Conservation (phyloP, 2,888 invertebrate genomes). For the Deilephila elpenor region DNA sequence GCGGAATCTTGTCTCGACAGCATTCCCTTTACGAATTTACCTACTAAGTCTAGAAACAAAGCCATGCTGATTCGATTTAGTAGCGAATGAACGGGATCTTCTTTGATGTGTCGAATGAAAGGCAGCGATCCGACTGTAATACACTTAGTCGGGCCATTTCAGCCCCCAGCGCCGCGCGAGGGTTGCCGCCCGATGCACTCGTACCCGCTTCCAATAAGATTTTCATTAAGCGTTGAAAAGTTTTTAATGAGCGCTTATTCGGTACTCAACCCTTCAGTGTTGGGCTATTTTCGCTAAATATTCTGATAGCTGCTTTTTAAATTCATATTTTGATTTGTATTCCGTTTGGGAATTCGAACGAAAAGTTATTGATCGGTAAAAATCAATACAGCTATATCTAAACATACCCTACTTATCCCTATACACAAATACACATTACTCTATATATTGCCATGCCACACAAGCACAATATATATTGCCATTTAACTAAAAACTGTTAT, state of each 20-base stretch:
- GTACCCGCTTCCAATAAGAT: slow-evolving; percentile 76
- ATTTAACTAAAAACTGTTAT: no score
- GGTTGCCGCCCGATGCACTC: slow-evolving; percentile 64
- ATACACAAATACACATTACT: no score
- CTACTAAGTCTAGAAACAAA: slow-evolving; percentile 76
- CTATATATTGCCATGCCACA: no score
- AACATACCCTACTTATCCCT: no score
- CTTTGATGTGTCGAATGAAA: slow-evolving; percentile 85
- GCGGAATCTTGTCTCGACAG: slow-evolving; percentile 42
- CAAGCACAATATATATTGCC: no score
- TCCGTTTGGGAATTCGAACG: neutral
- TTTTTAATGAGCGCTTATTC: slow-evolving; percentile 79
- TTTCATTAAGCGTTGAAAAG: slow-evolving; percentile 82
- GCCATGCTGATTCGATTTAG: slow-evolving; percentile 80
- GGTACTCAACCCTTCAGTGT: slow-evolving; percentile 59
- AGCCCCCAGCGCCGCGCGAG: slow-evolving; percentile 51
- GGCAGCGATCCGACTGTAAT: slow-evolving; percentile 83
- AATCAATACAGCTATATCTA: neutral
- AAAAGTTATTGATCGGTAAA: neutral
- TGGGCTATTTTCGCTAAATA: slow-evolving; percentile 45
- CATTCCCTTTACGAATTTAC: slow-evolving; percentile 62
- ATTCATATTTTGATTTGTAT: neutral
- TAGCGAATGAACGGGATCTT: slow-evolving; percentile 76
- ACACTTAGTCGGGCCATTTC: slow-evolving; percentile 83
- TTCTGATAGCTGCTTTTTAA: slow-evolving; percentile 13